Percentiles rank a stretch among this genome's conserved stretches.
Evolutionary conservation across 2,113 vertebrate species (phyloP).

Genomic region (Mustelus asterias): DNA sequence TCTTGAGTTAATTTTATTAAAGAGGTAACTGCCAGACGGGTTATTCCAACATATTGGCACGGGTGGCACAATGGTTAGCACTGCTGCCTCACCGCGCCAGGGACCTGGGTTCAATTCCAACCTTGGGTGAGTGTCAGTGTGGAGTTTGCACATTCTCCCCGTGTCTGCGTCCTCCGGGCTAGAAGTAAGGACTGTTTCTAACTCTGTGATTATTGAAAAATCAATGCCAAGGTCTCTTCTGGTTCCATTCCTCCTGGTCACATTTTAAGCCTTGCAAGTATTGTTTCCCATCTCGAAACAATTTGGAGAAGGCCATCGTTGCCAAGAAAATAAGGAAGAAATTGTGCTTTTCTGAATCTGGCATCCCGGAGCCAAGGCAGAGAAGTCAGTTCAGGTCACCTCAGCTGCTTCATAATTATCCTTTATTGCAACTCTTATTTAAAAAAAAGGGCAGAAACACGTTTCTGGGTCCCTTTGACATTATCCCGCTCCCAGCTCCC

Average conservation of each 20-base stretch:
- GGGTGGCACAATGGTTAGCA: too few species aligned
- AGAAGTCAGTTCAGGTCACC: background rate
- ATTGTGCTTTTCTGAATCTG: background rate
- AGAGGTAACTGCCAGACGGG: too few species aligned
- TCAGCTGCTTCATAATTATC: background rate
- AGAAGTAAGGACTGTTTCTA: background rate
- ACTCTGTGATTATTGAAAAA: background rate
- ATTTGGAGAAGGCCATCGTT: background rate
- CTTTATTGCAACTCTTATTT: background rate
- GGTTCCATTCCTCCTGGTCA: background rate
- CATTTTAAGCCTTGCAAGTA: background rate
- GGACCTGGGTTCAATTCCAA: too few species aligned
- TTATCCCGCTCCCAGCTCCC: background rate
- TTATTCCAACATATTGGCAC: too few species aligned
- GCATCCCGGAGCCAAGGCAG: background rate
- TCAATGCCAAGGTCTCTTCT: background rate
- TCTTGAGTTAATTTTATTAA: too few species aligned
- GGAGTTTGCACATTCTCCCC: too few species aligned
- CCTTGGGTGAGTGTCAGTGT: too few species aligned
- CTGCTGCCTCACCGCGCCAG: too few species aligned
- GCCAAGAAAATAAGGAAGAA: background rate
- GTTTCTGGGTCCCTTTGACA: background rate
- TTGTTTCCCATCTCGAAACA: background rate
- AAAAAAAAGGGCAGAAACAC: background rate
- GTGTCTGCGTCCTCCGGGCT: too few species aligned